These are phyloP conservation scores for Cheilosia variabilis DNA, from an alignment of 2,888 invertebrate genomes.

Conservation along the genomic window DNA sequence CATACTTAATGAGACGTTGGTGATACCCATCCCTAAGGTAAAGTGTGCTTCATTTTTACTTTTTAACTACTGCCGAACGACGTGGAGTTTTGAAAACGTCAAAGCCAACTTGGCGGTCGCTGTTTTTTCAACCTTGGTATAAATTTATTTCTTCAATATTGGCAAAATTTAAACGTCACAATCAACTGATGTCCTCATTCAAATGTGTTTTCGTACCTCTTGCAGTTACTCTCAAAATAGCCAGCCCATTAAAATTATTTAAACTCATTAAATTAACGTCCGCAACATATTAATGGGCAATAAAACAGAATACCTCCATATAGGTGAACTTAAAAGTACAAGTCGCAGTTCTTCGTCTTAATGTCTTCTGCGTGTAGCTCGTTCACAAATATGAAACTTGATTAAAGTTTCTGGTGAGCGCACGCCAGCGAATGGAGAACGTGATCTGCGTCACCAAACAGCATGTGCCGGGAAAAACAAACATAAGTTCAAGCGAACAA, in stretches of 20 bases:
- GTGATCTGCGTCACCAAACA: conserved; percentile 37
- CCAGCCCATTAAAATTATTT: not conserved
- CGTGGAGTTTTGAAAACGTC: too few relatives aligned
- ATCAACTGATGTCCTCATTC: too few relatives aligned
- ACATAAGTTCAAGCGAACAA: conserved; percentile 47
- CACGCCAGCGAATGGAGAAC: conserved; percentile 31
- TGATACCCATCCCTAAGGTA: too few relatives aligned
- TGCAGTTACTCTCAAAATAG: too few relatives aligned
- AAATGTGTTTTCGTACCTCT: too few relatives aligned
- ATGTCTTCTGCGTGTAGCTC: conserved; percentile 2
- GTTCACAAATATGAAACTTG: conserved; percentile 46
- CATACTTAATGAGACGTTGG: too few relatives aligned
- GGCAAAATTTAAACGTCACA: too few relatives aligned
- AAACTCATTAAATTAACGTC: conserved; percentile 6
- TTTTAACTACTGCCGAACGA: too few relatives aligned
- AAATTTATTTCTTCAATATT: too few relatives aligned
- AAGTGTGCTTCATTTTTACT: too few relatives aligned
- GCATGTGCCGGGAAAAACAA: conserved; percentile 24
- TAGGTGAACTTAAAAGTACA: conserved; percentile 28
- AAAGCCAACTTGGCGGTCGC: too few relatives aligned
- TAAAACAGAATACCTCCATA: conserved; percentile 14
- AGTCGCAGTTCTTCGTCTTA: conserved; percentile 10
- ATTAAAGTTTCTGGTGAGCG: conserved; percentile 49
- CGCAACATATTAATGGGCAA: conserved; percentile 6
- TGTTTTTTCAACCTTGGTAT: too few relatives aligned